These are phyloP conservation scores for Drosophila macrothrix DNA, from an alignment of 2,888 invertebrate genomes.

Conservation along the genomic window DNA sequence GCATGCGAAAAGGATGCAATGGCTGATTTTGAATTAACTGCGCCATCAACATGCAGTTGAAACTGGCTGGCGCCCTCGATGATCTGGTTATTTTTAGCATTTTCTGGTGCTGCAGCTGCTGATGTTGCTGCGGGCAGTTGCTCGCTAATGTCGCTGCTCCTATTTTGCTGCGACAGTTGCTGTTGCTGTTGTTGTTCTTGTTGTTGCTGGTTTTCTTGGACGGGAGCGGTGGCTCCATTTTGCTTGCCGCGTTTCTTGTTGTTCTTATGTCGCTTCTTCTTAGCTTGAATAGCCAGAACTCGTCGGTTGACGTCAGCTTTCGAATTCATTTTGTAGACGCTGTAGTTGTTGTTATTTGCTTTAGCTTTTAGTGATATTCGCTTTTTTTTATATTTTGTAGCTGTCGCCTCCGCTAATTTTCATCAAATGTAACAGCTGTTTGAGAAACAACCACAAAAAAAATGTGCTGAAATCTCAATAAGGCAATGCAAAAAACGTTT, in stretches of 20 bases:
- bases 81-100: conserved; percentile 82
- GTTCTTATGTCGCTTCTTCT: conserved; percentile 96
- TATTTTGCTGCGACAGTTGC: conserved; percentile 20
- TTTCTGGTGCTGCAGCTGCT: conserved; percentile 72
- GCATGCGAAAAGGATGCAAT: conserved; percentile 64
- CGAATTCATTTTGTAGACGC: conserved; percentile 88
- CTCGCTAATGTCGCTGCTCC: conserved; percentile 25
- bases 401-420: conserved; percentile 54
- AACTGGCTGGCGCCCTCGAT: conserved; percentile 49
- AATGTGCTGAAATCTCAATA: conserved; percentile 72
- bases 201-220: conserved; percentile 54
- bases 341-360: conserved; percentile 39
- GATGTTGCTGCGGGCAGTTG: conserved; percentile 38
- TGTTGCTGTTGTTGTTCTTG: conserved; percentile 55
- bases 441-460: conserved; percentile 60
- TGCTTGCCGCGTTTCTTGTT: conserved; percentile 93
- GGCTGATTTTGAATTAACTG: conserved; percentile 45
- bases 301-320: conserved; percentile 96
- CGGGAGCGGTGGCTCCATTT: conserved; percentile 83
- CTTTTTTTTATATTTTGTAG: conserved; percentile 31
- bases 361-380: conserved; percentile 26
- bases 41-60: conserved; percentile 41
- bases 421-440: conserved; percentile 70
- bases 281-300: conserved; percentile 95
- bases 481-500: conserved; percentile 62